These are phyloP conservation scores for Lampris megalopsis DNA, from an alignment of 2,113 vertebrate genomes.

Conservation along the genomic window DNA sequence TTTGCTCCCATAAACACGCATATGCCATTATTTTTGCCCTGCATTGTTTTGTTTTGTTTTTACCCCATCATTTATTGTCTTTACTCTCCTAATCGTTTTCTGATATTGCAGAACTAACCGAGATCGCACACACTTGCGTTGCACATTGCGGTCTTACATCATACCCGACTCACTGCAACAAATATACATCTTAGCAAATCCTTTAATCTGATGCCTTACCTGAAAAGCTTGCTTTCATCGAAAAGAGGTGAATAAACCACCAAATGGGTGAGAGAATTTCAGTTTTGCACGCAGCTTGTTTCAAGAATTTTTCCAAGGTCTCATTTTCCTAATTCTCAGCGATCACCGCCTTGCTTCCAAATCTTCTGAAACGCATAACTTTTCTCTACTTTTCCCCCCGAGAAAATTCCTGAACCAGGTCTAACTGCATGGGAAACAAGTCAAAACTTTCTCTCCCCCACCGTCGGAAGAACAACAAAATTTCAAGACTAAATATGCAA, in stretches of 20 bases:
- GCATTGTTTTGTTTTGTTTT: conserved; percentile 5
- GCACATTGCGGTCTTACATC: conserved; percentile 25
- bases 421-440: no score
- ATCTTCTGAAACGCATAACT: no score
- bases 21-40: conserved; percentile 40
- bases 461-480: not conserved
- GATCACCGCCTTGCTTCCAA: no score
- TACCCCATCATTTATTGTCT: conserved; percentile 50
- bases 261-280: not conserved
- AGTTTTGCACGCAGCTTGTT: not conserved
- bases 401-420: no score
- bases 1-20: conserved; percentile 23
- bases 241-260: conserved; percentile 13
- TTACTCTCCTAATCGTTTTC: conserved; percentile 24
- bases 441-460: no score
- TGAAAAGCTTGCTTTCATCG: not conserved
- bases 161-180: conserved; percentile 64
- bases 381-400: no score
- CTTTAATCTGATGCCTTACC: conserved; percentile 8
- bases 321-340: no score
- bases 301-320: not conserved
- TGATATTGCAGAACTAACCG: conserved; percentile 46
- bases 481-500: not conserved
- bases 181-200: conserved; percentile 58
- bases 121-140: conserved; percentile 39